These are phyloP conservation scores for Drosophila mauritiana DNA, from an alignment of 1,140 invertebrate species.

Conservation along the genomic window DNA sequence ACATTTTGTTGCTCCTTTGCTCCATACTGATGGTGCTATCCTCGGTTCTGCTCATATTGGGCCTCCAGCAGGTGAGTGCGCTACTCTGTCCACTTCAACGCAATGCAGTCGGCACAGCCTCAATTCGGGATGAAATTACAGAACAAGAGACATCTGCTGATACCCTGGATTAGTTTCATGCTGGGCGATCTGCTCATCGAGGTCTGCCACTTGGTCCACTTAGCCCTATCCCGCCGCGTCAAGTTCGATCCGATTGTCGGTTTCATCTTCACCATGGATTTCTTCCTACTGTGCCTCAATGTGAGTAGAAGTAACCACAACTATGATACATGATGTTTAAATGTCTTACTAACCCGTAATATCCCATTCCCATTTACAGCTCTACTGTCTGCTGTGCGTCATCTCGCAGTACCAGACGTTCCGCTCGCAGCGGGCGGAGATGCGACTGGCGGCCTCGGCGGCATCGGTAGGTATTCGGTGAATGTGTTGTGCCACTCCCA, in stretches of 20 bases:
- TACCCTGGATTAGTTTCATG: slow-evolving; percentile 75
- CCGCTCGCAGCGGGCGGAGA: slow-evolving; percentile 42
- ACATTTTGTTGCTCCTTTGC: slow-evolving; percentile 77
- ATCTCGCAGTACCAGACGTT: slow-evolving; percentile 73
- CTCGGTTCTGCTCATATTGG: slow-evolving; percentile 63
- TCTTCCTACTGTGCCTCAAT: slow-evolving; percentile 76
- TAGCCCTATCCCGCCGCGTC: slow-evolving; percentile 63
- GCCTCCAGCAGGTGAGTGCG: slow-evolving; percentile 65
- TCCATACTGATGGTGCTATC: slow-evolving; percentile 70
- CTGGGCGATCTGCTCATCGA: slow-evolving; percentile 71
- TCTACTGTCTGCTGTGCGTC: slow-evolving; percentile 74
- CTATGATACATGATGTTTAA: too few relatives aligned
- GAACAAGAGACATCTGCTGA: slow-evolving; percentile 70
- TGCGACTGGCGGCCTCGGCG: slow-evolving; percentile 33
- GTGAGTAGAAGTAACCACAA: slow-evolving; percentile 37
- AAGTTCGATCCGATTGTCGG: slow-evolving; percentile 77
- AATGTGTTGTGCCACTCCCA: slow-evolving; percentile 21
- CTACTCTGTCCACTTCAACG: background rate
- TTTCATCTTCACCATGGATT: slow-evolving; percentile 78
- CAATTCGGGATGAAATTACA: slow-evolving; percentile 9
- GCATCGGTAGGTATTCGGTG: slow-evolving; percentile 51
- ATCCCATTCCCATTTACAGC: slow-evolving; percentile 25
- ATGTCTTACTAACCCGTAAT: background rate
- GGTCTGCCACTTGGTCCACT: slow-evolving; percentile 60
- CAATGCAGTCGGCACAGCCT: background rate